Percentiles rank a stretch among this genome's conserved stretches.
Evolutionary conservation across 2,113 vertebrate genomes (phyloP).

Genomic region (Tursiops truncatus): DNA sequence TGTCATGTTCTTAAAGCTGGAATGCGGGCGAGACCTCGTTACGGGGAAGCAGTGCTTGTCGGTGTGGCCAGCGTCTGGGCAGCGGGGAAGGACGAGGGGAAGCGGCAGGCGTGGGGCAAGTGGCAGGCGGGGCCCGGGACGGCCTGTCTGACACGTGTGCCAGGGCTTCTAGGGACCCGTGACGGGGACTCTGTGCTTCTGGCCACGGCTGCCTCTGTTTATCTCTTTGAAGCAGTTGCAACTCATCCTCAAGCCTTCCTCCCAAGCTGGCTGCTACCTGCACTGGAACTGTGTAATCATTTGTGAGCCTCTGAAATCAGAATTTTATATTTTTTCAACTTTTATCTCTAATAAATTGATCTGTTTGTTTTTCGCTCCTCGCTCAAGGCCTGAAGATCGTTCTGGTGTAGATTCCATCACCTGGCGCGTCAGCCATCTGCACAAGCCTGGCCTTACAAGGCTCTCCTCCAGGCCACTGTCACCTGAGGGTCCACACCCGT

Average conservation of each 20-base stretch:
- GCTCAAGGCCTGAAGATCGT: not conserved
- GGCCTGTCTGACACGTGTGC: not conserved
- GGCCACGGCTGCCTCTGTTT: no score
- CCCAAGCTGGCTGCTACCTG: not conserved
- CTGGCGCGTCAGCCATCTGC: accelerated
- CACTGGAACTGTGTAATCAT: not conserved
- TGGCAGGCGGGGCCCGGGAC: not conserved
- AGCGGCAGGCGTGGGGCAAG: not conserved
- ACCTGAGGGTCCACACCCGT: not conserved
- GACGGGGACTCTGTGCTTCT: not conserved
- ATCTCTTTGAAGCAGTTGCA: not conserved
- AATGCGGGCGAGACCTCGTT: no score
- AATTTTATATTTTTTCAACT: not conserved
- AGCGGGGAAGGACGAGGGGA: no score
- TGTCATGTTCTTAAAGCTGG: not conserved
- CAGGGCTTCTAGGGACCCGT: not conserved
- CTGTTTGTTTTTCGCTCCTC: not conserved
- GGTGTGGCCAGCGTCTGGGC: no score
- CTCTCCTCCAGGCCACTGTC: not conserved
- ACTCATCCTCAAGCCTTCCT: not conserved
- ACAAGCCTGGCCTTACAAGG: not conserved
- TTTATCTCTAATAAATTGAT: not conserved
- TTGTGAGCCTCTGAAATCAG: not conserved
- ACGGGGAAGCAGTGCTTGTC: not conserved
- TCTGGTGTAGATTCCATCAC: not conserved